Percentiles rank a stretch among this genome's conserved stretches.
Evolutionary conservation across 2,797 vertebrate genomes (phyloP).

Genomic region (Rhabdomys pumilio): DNA sequence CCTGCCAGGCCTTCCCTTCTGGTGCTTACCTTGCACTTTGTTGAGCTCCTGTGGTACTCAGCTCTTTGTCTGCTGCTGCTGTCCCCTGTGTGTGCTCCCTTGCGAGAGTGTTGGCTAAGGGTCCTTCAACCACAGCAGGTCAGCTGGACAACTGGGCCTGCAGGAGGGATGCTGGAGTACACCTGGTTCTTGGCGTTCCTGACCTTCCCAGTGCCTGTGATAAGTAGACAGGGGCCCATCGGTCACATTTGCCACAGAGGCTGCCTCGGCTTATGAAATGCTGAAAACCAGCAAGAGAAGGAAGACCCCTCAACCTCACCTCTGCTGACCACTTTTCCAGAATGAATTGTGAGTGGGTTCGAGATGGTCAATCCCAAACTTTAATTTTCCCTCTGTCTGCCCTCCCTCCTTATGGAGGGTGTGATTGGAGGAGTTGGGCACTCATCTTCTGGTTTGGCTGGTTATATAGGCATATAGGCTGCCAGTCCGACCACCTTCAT

Average conservation of each 20-base stretch:
- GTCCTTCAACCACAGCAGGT: neutral
- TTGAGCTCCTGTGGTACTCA: neutral
- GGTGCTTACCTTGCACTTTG: neutral
- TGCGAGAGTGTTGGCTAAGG: fast-evolving
- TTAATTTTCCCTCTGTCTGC: neutral
- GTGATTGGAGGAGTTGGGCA: neutral
- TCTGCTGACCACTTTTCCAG: neutral
- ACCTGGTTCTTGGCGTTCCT: fast-evolving
- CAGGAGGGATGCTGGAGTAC: neutral
- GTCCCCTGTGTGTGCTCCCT: neutral
- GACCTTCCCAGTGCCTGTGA: neutral
- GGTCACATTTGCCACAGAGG: neutral
- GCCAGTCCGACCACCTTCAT: neutral
- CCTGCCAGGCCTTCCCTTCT: no score
- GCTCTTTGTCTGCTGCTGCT: no score
- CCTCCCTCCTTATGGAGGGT: neutral
- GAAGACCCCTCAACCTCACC: no score
- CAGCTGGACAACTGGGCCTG: neutral
- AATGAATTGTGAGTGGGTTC: neutral
- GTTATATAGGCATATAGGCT: neutral
- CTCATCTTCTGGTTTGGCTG: slow-evolving; percentile 76
- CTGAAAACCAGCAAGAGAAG: neutral
- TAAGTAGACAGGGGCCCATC: neutral
- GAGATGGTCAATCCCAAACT: neutral
- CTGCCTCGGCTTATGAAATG: neutral